phyloP scores from a whole-genome alignment of 2,113 vertebrate species.

The Athene noctua region DNA sequence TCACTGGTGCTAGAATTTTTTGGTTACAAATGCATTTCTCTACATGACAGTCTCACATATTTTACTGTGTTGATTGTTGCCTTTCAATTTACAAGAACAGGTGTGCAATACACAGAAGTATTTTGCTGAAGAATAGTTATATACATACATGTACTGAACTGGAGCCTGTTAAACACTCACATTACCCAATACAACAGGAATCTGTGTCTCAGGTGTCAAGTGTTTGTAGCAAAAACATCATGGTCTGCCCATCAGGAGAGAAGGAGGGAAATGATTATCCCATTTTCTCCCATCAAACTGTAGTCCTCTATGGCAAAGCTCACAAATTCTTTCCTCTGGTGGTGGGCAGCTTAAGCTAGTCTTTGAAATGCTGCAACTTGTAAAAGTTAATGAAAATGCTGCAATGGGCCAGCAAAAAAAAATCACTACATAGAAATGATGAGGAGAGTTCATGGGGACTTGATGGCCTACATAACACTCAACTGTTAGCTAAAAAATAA shows the following conservation, averaged over 20 bases:
- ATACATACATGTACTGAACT: not conserved
- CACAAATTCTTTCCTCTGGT: not conserved
- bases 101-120: not conserved
- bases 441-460: not conserved
- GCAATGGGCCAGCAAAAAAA: not conserved
- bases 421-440: not conserved
- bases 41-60: not conserved
- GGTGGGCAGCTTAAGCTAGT: not conserved
- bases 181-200: not conserved
- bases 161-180: not conserved
- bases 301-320: not conserved
- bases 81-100: not conserved
- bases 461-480: not conserved
- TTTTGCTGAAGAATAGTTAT: not conserved
- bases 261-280: not conserved
- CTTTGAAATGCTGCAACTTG: not conserved
- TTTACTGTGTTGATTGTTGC: not conserved
- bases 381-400: not conserved
- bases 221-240: not conserved
- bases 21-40: not conserved
- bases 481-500: not conserved
- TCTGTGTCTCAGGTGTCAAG: not conserved
- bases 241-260: rapidly evolving
- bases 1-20: not conserved
- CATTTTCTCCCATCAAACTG: not conserved